Conservation (phyloP, 1,140 invertebrate species). For the Drosophila kikkawai region DNA sequence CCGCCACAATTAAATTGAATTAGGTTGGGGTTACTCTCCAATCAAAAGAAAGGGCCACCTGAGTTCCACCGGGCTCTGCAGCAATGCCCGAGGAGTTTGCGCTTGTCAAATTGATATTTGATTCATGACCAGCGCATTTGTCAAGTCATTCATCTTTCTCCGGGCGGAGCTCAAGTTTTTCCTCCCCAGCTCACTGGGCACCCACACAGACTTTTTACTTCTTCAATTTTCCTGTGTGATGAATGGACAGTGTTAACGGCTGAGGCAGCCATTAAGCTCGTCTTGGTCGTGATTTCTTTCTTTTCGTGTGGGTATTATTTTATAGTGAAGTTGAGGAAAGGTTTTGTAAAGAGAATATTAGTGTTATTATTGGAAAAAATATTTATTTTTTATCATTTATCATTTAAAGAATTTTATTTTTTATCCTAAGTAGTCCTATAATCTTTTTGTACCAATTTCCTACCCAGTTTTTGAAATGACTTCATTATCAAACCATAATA, state of each 20-base stretch:
- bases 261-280: conserved; percentile 56
- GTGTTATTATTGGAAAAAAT: neutral
- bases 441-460: too few species aligned
- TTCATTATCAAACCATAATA: neutral
- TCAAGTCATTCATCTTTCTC: conserved; percentile 83
- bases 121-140: conserved; percentile 83
- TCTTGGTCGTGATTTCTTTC: conserved; percentile 57
- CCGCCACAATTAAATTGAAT: conserved; percentile 82
- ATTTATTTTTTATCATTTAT: too few species aligned
- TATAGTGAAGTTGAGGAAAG: conserved; percentile 13
- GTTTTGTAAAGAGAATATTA: neutral
- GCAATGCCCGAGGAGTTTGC: conserved; percentile 32
- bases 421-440: too few species aligned
- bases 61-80: conserved; percentile 23
- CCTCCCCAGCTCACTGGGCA: conserved; percentile 1
- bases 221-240: conserved; percentile 54
- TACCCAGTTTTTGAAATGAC: neutral
- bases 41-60: conserved; percentile 51
- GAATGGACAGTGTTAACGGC: conserved; percentile 63
- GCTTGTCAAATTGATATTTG: conserved; percentile 84
- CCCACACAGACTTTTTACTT: conserved; percentile 15
- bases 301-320: conserved; percentile 36
- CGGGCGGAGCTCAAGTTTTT: conserved; percentile 35
- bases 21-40: conserved; percentile 45
- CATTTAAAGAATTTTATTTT: too few species aligned